Evolutionary conservation across 2,888 invertebrate genomes (phyloP).

Genomic region (Megamerina dolium): DNA sequence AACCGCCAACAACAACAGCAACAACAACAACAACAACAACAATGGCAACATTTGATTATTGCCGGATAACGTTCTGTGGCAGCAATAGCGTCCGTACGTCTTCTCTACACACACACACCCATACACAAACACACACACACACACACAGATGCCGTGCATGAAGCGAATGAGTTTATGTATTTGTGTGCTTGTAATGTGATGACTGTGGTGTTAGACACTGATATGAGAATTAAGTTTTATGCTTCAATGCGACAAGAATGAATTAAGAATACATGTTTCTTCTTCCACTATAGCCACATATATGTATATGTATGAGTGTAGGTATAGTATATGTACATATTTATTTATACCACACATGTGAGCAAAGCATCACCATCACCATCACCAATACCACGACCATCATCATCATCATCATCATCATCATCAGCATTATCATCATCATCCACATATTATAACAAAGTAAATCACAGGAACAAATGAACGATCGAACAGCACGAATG

Average conservation of each 20-base stretch:
- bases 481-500: no score
- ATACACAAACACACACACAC: no score
- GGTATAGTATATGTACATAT: constrained; percentile 10
- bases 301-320: constrained; percentile 2
- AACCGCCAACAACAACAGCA: constrained; percentile 15
- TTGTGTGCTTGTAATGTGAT: not conserved
- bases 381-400: no score
- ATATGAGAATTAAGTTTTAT: constrained; percentile 16
- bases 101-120: not conserved
- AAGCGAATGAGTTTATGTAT: constrained; percentile 1
- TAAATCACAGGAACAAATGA: no score
- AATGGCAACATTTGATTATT: not conserved
- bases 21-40: constrained; percentile 9
- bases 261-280: constrained; percentile 22
- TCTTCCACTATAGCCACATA: constrained; percentile 1
- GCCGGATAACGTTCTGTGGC: not conserved
- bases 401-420: no score
- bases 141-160: not conserved
- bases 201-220: constrained; percentile 5
- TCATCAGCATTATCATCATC: no score
- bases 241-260: constrained; percentile 25
- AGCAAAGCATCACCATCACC: no score
- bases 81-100: not conserved
- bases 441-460: no score
- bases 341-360: constrained; percentile 22